Evolutionary conservation across 1,140 invertebrate genomes (phyloP).

Genomic region (Liolophura sinensis): DNA sequence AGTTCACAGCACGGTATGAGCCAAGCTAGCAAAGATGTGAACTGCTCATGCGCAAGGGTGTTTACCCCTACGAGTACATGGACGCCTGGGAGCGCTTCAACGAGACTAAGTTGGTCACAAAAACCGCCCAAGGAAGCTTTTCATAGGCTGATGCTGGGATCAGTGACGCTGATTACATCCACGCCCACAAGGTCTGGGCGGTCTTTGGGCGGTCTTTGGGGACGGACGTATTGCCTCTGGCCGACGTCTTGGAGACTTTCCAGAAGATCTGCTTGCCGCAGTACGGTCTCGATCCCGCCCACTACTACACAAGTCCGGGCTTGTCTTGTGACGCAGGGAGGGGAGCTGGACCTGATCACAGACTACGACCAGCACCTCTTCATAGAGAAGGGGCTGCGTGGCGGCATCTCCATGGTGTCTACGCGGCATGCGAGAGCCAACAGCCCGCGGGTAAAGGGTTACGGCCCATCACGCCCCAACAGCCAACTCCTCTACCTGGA

Average conservation of each 20-base stretch:
- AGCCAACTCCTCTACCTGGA: conserved; percentile 26
- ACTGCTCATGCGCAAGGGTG: no score
- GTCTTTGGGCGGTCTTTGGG: no score
- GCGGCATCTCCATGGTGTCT: conserved; percentile 23
- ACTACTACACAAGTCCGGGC: conserved; percentile 33
- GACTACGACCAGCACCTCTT: conserved; percentile 35
- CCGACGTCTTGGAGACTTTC: conserved; percentile 41
- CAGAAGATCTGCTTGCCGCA: conserved; percentile 23
- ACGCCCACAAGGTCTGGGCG: no score
- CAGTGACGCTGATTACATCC: no score
- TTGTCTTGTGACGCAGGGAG: conserved; percentile 26
- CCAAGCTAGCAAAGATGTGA: no score
- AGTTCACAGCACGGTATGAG: no score
- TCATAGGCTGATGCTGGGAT: no score
- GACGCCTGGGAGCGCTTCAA: no score
- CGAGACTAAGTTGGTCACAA: no score
- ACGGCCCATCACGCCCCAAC: conserved; percentile 14
- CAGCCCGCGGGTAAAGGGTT: conserved; percentile 23
- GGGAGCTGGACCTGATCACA: conserved; percentile 37
- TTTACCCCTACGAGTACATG: no score
- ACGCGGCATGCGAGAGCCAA: conserved; percentile 35
- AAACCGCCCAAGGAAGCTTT: no score
- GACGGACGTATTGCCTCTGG: conserved; percentile 28
- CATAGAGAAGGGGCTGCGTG: conserved; percentile 30
- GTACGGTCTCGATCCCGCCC: conserved; percentile 32